Evolutionary conservation across 1,140 invertebrate species (phyloP).

Genomic region (Eriosoma lanigerum): DNA sequence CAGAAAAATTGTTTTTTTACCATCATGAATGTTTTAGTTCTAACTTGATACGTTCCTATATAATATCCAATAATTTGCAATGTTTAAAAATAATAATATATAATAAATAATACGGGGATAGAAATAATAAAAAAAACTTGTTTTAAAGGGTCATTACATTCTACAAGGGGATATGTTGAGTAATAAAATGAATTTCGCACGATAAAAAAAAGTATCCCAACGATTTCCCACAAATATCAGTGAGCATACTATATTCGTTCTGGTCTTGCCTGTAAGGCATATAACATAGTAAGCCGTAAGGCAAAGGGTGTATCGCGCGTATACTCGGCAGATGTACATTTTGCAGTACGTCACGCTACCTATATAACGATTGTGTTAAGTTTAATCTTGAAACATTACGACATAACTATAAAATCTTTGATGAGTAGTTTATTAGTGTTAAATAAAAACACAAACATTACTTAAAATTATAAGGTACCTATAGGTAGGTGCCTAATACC

Average conservation of each 20-base stretch:
- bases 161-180: not conserved
- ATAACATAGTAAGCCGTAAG: no score
- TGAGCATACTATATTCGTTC: not conserved
- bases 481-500: no score
- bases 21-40: no score
- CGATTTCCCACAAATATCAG: slow-evolving; percentile 26
- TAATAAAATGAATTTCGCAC: slow-evolving; percentile 31
- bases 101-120: slow-evolving; percentile 24
- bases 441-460: no score
- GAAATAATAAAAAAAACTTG: slow-evolving; percentile 32
- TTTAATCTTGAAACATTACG: not conserved
- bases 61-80: not conserved
- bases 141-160: slow-evolving; percentile 7
- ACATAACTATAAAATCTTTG: not conserved
- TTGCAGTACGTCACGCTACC: not conserved
- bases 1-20: no score
- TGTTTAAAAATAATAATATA: not conserved
- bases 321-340: slow-evolving; percentile 12
- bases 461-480: no score
- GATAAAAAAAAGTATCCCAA: slow-evolving; percentile 24
- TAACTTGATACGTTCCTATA: no score
- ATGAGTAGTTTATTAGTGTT: not conserved
- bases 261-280: not conserved
- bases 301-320: not conserved
- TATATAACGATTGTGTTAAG: not conserved